Evolutionary conservation across 2,888 invertebrate species (phyloP), one percentile per base, ranked within the genome.

Genomic region (Eremobia ochroleuca): DNA sequence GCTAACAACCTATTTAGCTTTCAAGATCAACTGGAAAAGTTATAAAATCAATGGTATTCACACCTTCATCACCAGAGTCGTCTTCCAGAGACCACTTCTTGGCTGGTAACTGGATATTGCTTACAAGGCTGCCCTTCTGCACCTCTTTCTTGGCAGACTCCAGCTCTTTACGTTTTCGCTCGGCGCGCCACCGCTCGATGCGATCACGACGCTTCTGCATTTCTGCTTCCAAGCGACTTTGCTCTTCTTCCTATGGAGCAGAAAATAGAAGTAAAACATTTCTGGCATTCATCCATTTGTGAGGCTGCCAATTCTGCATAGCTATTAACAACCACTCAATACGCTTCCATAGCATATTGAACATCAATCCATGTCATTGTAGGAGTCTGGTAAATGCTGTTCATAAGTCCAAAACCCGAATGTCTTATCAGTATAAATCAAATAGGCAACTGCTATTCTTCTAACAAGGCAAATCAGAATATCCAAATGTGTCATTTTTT

Each of bases 51-150:
- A 18, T n/a, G 11, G 11, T 21, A 37, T 55, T 11, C 58, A 73
- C 98, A 73, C 98, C 98, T 94, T 99, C 99, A 93, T 99, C 99
- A 84, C 99, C 99, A 83, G 99, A 99, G 92, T 99, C 99, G 94
- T 99, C 99, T 94, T 99, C 99, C 74, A 99, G 96, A 76, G 99
- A 99, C 99, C 99, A 99, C 92, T 99, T 99, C 94, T 99, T 99
- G 37, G 97, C 93, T 0, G 97, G 97, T 83, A 97, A 88, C 89
- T 97, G 97, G 77, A 98, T 97, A 88, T 96, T 97, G 58, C 97
- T 97, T 73, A 97, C 93, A 66, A 98, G 94, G 49, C 97, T 97
- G 80, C 98, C 97, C 90, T 98, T 97, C 83, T 98, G 97, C 55
- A 97, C 97, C 90, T 98, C 98, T 90, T 98, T 98, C 92, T 98